phyloP scores from a whole-genome alignment of 2,797 vertebrate genomes.

The Antennarius maculatus region DNA sequence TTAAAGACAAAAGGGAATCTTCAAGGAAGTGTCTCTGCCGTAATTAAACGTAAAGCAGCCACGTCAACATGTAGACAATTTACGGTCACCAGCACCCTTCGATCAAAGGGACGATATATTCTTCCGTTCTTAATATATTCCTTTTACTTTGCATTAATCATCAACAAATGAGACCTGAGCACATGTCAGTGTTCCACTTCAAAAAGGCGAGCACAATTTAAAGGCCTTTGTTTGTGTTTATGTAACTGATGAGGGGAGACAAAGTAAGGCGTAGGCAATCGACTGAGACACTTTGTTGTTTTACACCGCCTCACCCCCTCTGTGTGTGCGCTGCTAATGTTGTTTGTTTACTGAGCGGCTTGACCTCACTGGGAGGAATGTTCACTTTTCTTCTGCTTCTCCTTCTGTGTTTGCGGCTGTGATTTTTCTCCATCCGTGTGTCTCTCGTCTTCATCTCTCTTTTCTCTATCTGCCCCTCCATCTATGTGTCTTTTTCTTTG shows the following conservation, averaged over 20 bases:
- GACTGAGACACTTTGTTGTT: conserved; percentile 78
- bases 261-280: conserved; percentile 78
- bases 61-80: conserved; percentile 67
- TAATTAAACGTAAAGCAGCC: conserved; percentile 77
- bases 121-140: conserved; percentile 63
- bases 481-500: conserved; percentile 63
- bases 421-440: conserved; percentile 70
- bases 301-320: conserved; percentile 69
- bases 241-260: conserved; percentile 76
- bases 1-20: conserved; percentile 68
- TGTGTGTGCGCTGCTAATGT: conserved; percentile 61
- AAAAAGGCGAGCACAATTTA: conserved; percentile 70
- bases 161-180: conserved; percentile 72
- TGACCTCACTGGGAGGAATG: conserved; percentile 72
- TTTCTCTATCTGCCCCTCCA: conserved; percentile 53
- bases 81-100: conserved; percentile 69
- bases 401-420: conserved; percentile 64
- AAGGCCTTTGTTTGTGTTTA: conserved; percentile 79
- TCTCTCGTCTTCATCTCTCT: conserved; percentile 26
- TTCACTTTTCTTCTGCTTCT: conserved; percentile 58
- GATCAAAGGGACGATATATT: conserved; percentile 76
- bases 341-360: conserved; percentile 76
- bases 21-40: conserved; percentile 60
- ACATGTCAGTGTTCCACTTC: conserved; percentile 78
- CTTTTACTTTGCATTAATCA: conserved; percentile 75